phyloP scores from a whole-genome alignment of 2,888 invertebrate genomes.

The Empis livida region DNA sequence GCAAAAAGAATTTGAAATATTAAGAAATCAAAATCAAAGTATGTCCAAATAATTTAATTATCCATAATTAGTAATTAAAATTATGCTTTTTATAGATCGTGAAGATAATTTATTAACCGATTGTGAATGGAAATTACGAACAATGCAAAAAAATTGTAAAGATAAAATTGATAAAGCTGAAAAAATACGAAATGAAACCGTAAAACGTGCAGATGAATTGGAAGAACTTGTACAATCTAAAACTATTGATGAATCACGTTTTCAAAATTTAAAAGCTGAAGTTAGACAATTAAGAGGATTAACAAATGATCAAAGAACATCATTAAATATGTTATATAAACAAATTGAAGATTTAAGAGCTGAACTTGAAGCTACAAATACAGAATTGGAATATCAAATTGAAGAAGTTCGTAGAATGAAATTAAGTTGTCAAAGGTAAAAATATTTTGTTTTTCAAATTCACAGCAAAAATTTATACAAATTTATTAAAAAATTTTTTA shows the following conservation, averaged over 20 bases:
- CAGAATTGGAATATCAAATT: slow-evolving; percentile 39
- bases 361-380: slow-evolving; percentile 40
- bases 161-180: slow-evolving; percentile 48
- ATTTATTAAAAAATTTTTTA: slow-evolving; percentile 8
- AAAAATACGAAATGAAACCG: slow-evolving; percentile 42
- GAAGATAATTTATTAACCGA: slow-evolving; percentile 64
- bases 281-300: slow-evolving; percentile 42
- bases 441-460: background rate
- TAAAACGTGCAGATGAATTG: slow-evolving; percentile 26
- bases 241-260: too few relatives aligned
- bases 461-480: background rate
- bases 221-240: background rate
- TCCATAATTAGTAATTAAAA: too few relatives aligned
- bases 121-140: slow-evolving; percentile 73
- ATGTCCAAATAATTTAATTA: background rate
- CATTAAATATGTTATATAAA: slow-evolving; percentile 38
- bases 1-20: slow-evolving; percentile 49
- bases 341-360: slow-evolving; percentile 42
- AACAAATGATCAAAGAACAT: slow-evolving; percentile 42
- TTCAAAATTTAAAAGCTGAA: slow-evolving; percentile 37
- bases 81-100: too few relatives aligned
- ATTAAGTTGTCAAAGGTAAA: slow-evolving; percentile 9
- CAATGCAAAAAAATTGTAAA: slow-evolving; percentile 58
- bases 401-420: slow-evolving; percentile 28
- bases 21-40: slow-evolving; percentile 42